phyloP scores from a whole-genome alignment of 1,140 invertebrate genomes.

The Octopus bimaculoides region DNA sequence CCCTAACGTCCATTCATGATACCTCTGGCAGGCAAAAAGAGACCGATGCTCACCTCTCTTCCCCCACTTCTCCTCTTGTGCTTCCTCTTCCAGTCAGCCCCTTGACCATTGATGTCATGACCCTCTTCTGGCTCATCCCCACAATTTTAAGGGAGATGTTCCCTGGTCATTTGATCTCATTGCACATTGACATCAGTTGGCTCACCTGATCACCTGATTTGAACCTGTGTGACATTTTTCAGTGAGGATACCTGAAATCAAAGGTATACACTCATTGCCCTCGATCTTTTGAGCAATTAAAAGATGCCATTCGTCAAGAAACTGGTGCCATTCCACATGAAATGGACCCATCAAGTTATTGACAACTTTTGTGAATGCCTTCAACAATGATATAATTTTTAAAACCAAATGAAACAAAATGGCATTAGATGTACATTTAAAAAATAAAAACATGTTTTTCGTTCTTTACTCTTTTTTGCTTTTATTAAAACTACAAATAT shows the following conservation, averaged over 20 bases:
- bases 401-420: constrained; percentile 7
- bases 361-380: constrained; percentile 7
- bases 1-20: no score
- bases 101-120: no score
- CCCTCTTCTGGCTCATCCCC: no score
- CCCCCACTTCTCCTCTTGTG: no score
- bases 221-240: constrained; percentile 4
- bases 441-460: constrained; percentile 5
- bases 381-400: background rate
- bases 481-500: constrained; percentile 5
- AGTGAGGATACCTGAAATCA: constrained; percentile 4
- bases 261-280: constrained; percentile 6
- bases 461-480: constrained; percentile 1
- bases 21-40: no score
- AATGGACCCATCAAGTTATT: constrained; percentile 3
- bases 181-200: constrained; percentile 3
- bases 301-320: constrained; percentile 7
- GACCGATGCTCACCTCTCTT: no score
- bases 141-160: constrained; percentile 7
- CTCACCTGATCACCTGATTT: constrained; percentile 6
- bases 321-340: constrained; percentile 4
- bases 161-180: constrained; percentile 6
- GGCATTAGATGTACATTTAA: background rate
- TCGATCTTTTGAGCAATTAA: constrained; percentile 4
- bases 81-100: no score